Conservation (phyloP, 1,140 invertebrate species). For the Parasteatoda tepidariorum region DNA sequence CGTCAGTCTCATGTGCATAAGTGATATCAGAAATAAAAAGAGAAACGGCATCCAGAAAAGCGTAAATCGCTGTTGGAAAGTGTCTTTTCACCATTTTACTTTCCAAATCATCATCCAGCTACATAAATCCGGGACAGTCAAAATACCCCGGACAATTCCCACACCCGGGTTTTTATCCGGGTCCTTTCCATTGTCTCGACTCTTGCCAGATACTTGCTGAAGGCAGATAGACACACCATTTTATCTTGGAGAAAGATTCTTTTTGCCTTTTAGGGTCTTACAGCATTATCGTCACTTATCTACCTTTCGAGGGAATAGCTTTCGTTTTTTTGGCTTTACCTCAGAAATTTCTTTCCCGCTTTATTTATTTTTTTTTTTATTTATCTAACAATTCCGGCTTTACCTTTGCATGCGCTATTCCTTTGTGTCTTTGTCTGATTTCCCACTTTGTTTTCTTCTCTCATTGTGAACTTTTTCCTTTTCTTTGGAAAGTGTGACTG, state of each 20-base stretch:
- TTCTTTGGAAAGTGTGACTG: neutral
- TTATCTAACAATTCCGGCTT: no score
- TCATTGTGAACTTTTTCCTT: neutral
- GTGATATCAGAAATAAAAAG: neutral
- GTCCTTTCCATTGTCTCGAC: neutral
- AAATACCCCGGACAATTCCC: slow-evolving; percentile 37
- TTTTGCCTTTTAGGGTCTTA: slow-evolving; percentile 37
- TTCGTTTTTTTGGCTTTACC: neutral
- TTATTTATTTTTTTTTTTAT: neutral
- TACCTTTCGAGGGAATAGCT: slow-evolving; percentile 18
- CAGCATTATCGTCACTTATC: slow-evolving; percentile 42
- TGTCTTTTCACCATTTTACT: slow-evolving; percentile 15
- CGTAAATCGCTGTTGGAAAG: neutral
- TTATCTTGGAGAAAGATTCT: slow-evolving; percentile 6
- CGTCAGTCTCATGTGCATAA: neutral
- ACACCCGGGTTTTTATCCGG: slow-evolving; percentile 1
- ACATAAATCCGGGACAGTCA: slow-evolving; percentile 42
- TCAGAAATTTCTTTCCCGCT: neutral
- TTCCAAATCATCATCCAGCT: neutral
- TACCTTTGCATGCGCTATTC: neutral
- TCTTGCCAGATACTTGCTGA: slow-evolving; percentile 12
- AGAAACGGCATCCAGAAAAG: neutral
- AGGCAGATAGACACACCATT: neutral
- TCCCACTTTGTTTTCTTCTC: neutral
- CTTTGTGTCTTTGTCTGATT: neutral